Conservation (phyloP, 2,797 vertebrate species). For the Melanotaenia trifasciata region DNA sequence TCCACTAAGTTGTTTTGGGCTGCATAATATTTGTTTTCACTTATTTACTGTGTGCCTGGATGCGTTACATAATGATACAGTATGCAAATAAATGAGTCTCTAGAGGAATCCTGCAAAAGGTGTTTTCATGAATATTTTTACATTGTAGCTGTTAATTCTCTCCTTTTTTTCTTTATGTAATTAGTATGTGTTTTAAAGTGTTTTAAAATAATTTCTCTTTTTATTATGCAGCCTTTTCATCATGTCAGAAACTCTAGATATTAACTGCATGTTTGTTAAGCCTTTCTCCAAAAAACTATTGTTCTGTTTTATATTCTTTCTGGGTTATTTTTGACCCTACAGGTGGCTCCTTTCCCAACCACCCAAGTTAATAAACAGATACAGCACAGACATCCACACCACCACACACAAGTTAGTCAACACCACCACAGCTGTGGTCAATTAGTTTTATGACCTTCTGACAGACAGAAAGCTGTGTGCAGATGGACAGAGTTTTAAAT, state of each 20-base stretch:
- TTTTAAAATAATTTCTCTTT: not conserved
- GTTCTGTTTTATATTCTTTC: not conserved
- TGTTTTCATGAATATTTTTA: not conserved
- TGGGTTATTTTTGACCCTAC: constrained; percentile 1
- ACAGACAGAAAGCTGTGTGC: constrained; percentile 66
- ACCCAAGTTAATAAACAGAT: constrained; percentile 29
- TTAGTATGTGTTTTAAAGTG: not conserved
- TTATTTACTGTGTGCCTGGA: constrained; percentile 7
- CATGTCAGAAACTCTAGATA: not conserved
- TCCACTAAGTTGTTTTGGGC: not conserved
- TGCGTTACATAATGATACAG: constrained; percentile 32
- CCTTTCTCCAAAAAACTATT: constrained; percentile 20
- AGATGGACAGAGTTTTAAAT: constrained; percentile 60
- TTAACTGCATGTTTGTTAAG: constrained; percentile 2
- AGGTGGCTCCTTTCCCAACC: constrained; percentile 7
- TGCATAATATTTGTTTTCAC: constrained; percentile 23
- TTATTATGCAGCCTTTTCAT: not conserved
- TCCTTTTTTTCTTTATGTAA: not conserved
- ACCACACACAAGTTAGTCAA: constrained; percentile 25
- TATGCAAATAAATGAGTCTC: constrained; percentile 51
- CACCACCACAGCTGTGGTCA: constrained; percentile 66
- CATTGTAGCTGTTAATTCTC: not conserved
- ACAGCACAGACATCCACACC: constrained; percentile 14
- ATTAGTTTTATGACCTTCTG: constrained; percentile 69
- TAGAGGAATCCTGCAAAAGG: constrained; percentile 19